These are phyloP conservation scores for Tetragnatha montana DNA, from an alignment of 2,888 invertebrate species.

Conservation along the genomic window DNA sequence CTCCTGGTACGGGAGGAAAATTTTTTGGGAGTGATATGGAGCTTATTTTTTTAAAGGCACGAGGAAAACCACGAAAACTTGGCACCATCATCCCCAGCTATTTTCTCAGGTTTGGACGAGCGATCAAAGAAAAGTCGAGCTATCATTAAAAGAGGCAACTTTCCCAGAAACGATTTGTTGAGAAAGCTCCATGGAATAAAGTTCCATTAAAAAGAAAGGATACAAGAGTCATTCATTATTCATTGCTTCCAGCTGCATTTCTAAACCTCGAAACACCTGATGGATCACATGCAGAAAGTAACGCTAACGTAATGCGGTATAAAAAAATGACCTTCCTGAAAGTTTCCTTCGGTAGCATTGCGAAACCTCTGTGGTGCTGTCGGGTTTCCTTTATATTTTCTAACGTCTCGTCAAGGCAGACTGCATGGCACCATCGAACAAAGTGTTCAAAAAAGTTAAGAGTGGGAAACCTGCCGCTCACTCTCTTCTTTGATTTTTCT, in stretches of 20 bases:
- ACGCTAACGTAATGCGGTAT: slow-evolving; percentile 3
- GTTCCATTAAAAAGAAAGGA: too few relatives aligned
- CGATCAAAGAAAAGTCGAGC: too few relatives aligned
- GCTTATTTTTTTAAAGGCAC: too few relatives aligned
- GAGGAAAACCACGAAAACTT: too few relatives aligned
- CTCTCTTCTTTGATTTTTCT: neutral
- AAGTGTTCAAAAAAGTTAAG: slow-evolving; percentile 13
- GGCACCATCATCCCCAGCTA: too few relatives aligned
- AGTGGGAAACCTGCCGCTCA: slow-evolving; percentile 28
- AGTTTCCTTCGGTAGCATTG: slow-evolving; percentile 13
- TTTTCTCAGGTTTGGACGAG: too few relatives aligned
- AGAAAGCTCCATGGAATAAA: too few relatives aligned
- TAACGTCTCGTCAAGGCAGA: slow-evolving; percentile 38
- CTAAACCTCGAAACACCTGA: slow-evolving; percentile 43
- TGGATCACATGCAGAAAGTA: slow-evolving; percentile 22
- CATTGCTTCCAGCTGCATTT: slow-evolving; percentile 4
- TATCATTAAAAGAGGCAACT: too few relatives aligned
- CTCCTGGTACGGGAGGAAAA: too few relatives aligned
- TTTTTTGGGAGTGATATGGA: too few relatives aligned
- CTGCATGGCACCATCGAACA: slow-evolving; percentile 40
- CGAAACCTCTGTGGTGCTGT: slow-evolving; percentile 21
- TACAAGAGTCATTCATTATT: slow-evolving; percentile 1
- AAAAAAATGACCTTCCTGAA: slow-evolving; percentile 38
- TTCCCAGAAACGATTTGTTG: too few relatives aligned
- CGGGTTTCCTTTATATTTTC: neutral